Evolutionary conservation across 37 sponge, comb jelly and placozoan species (phyloP).

Genomic region (Spongilla lacustris): DNA sequence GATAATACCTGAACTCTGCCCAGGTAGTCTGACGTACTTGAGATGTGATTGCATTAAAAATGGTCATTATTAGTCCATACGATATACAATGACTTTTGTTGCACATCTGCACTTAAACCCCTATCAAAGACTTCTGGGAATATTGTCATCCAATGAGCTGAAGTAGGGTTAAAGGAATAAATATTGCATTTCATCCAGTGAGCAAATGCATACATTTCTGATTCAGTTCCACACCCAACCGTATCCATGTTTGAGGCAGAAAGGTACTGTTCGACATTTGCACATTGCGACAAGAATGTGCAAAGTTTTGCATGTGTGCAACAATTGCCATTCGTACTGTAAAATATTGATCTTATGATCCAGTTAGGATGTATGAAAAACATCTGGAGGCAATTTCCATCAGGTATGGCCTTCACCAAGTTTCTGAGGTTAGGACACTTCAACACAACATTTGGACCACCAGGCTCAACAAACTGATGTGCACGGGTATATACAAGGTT

Average conservation of each 20-base stretch:
- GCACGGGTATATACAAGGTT: conserved; percentile 3
- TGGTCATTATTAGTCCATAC: not conserved
- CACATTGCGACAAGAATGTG: not conserved
- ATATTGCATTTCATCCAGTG: not conserved
- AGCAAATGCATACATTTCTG: not conserved
- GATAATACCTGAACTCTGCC: conserved; percentile 9
- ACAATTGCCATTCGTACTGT: not conserved
- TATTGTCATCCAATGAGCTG: not conserved
- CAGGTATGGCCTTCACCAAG: not conserved
- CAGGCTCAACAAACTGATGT: not conserved
- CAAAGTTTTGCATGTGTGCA: not conserved
- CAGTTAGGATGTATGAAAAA: conserved; percentile 12
- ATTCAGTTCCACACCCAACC: not conserved
- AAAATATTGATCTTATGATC: not conserved
- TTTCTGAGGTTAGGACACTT: not conserved
- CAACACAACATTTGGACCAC: conserved; percentile 15
- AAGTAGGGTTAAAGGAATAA: not conserved
- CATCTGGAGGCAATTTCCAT: conserved; percentile 7
- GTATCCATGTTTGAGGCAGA: not conserved
- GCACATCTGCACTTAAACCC: not conserved
- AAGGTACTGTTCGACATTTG: not conserved
- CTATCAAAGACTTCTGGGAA: not conserved
- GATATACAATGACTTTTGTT: not conserved
- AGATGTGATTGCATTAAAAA: not conserved
- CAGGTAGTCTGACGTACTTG: not conserved